Evolutionary conservation across 1,140 invertebrate genomes (phyloP), one percentile per base, ranked within the genome.

Genomic region (Battus philenor): DNA sequence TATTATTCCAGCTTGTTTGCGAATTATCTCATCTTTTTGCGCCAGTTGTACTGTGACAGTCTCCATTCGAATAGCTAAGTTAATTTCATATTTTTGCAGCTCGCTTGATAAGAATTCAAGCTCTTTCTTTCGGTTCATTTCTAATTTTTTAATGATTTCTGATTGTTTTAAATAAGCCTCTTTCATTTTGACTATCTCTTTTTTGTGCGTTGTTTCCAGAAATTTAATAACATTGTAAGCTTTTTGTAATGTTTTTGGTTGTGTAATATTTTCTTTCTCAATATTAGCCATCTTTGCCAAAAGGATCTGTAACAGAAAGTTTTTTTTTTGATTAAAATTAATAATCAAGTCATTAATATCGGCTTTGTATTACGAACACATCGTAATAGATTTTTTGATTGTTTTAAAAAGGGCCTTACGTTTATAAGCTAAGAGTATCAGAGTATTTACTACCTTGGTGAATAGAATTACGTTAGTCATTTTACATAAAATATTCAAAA

Each of bases 171-270:
- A 45, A 30, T 66, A 57, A 4, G 69, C 43, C 39, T 77, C 76
- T 47, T 72, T 77, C 6, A 80, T 50, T 56, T 68, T 80, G 1
- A 47, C 15, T 13, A 79, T 69, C 68, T 84, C 80, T 62, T 79
- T 64, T 54, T 80, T 84, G 44, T 84, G 78, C 45, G 78, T 61
- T 20, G 73, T 70, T 32, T 65, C 73, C 4, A 84, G 52, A 63
- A 82, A 84, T 58, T 77, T 82, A 15, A 84, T 84, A 31, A 77
- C 56, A 43, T 84, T 84, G 47, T 71, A 63, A 36, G 80, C 80
- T 54, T 84, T 78, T 54, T 82, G 78, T 38, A 84, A 48, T 29
- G 76, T 75, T 41, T 73, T 56, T 8, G 78, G 80, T 26, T 84
- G 67, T 31, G 65, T 38, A n/a, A 66, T 44, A 50, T 73, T 68